Base-by-base conservation (phyloP, 35 echinoderm and acorn worm species). In the Eucidaris tribuloides region DNA sequence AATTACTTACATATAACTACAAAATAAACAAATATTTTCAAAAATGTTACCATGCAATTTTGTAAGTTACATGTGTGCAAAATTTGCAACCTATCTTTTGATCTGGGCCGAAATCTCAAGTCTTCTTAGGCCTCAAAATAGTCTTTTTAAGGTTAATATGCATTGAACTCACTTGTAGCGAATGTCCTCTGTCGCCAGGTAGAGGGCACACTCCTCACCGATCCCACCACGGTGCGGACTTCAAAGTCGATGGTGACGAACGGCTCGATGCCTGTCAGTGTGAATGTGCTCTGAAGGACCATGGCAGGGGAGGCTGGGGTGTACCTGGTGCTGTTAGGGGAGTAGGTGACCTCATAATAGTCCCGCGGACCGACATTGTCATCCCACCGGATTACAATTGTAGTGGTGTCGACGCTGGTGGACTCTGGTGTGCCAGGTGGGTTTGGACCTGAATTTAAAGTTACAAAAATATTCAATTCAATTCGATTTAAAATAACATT, bases 241-340 rank as follows among this genome's bases (percentile, higher is more conserved):
- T 63, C 59, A 88, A 88, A 88, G 42, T 81, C 77, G 17, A 88
- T 36, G 0, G 85, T 88, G 9, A 58, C 46, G 59, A 80, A 77
- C 0, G 85, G 85, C 34, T 88, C 48, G 20, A 88, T 38, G 0
- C 76, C 76, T 2, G 59, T 36, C 0, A 88, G 45, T 25, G 59
- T 19, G 39, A 88, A 80, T 36, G 22, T 62, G 38, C 33, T 81
- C n/a, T 33, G 27, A 7, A 59, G 80, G 37, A 77, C 54, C 42
- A 52, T 38, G 20, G 29, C 62, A 27, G 85, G 85, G n/a, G 85
- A 81, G 14, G 37, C 36, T 19, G 85, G 85, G 18, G 1, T 0
- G 31, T 49, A 81, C 19, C 36, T 37, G 39, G 76, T 38, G 57
- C 78, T 30, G 23, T 45, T 81, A 17, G 85, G 85, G 23, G 56